Conservation (phyloP, 2,888 invertebrate species). For the Uloborus plumipes region DNA sequence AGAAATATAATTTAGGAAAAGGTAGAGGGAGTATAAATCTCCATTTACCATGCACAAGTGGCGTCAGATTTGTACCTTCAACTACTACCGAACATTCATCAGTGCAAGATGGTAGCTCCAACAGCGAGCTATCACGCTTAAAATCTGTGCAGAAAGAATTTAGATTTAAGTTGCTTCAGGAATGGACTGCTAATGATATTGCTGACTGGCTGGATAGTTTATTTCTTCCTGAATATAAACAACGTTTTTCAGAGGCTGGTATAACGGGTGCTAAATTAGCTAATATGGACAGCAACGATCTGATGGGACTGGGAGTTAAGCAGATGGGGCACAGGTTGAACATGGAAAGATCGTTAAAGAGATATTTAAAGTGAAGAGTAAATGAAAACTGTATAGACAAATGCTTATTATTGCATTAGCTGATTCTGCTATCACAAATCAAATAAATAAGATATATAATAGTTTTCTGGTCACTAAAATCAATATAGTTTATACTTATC, state of each 20-base stretch:
- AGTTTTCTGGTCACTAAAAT: conserved; percentile 62
- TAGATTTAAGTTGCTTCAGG: conserved; percentile 69
- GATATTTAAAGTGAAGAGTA: conserved; percentile 57
- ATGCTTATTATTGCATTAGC: conserved; percentile 41
- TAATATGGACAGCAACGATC: conserved; percentile 74
- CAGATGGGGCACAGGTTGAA: conserved; percentile 73
- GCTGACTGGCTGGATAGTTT: conserved; percentile 75
- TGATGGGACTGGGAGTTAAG: conserved; percentile 75
- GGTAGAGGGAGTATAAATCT: conserved; percentile 51
- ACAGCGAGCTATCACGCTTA: conserved; percentile 31
- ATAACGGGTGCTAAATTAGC: conserved; percentile 74
- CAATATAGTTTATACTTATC: conserved; percentile 40
- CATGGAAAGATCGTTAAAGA: conserved; percentile 61
- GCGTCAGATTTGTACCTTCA: conserved; percentile 52
- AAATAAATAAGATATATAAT: conserved; percentile 50
- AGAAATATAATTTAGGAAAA: conserved; percentile 33
- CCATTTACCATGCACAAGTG: conserved; percentile 58
- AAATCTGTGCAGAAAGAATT: conserved; percentile 64
- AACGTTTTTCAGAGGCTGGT: conserved; percentile 72
- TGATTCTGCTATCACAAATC: conserved; percentile 52
- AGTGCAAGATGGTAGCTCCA: conserved; percentile 25
- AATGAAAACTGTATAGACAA: conserved; percentile 29
- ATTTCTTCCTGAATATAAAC: conserved; percentile 74
- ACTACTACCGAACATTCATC: conserved; percentile 34
- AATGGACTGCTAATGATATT: conserved; percentile 75